These are phyloP conservation scores for Xiphophorus couchianus DNA, from an alignment of 2,113 vertebrate species.

Conservation along the genomic window DNA sequence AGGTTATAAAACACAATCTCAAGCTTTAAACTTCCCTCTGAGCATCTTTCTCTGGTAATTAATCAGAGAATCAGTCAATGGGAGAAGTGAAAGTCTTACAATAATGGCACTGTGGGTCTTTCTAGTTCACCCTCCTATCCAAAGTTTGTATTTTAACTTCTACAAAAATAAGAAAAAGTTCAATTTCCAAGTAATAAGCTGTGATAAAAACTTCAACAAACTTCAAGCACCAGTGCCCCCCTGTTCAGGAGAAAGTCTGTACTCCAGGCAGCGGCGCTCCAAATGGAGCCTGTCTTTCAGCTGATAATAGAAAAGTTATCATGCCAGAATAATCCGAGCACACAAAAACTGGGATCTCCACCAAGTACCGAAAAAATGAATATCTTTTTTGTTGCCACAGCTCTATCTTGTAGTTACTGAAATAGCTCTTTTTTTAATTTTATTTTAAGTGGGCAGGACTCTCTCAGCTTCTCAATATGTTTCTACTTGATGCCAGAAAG, in stretches of 20 bases:
- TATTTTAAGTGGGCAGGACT: not conserved
- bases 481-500: slow-evolving; percentile 29
- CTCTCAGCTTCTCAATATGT: slow-evolving; percentile 42
- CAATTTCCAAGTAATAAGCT: not conserved
- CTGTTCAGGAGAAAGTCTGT: slow-evolving; percentile 13
- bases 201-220: slow-evolving; percentile 8
- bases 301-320: slow-evolving; percentile 44
- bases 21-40: too few relatives aligned
- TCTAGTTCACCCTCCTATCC: not conserved
- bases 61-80: too few relatives aligned
- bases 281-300: slow-evolving; percentile 36
- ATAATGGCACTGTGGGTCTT: not conserved
- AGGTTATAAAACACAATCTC: too few relatives aligned
- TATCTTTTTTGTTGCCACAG: slow-evolving; percentile 11
- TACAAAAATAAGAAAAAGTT: not conserved
- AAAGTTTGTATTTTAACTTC: not conserved
- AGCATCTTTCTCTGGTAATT: too few relatives aligned
- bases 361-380: slow-evolving; percentile 15
- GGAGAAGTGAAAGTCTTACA: not conserved
- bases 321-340: slow-evolving; percentile 37
- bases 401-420: slow-evolving; percentile 7
- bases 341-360: slow-evolving; percentile 31
- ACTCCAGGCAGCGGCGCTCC: slow-evolving; percentile 34
- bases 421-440: slow-evolving; percentile 1
- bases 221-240: slow-evolving; percentile 10